Evolutionary conservation across 2,888 invertebrate genomes (phyloP), one percentile per base, ranked within the genome.

Genomic region (Ennomos erosarius): DNA sequence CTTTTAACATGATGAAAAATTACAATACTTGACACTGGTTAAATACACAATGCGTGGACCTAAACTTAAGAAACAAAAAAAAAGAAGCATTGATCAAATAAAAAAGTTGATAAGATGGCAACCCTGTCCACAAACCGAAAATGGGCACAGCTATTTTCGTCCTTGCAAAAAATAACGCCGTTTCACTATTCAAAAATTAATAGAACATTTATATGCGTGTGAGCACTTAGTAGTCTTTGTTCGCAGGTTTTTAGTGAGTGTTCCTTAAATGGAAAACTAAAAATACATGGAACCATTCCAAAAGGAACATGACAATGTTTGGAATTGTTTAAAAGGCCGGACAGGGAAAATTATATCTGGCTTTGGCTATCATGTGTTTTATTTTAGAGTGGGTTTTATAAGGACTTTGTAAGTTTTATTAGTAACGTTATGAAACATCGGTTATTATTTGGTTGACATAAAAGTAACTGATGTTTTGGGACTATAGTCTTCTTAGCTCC

Each of bases 151-250:
- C 37, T 44, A 45, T 52, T 53, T 16, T 16, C 11, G 11, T 12
- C 39, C 39, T 6, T n/a, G 10, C 12, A 49, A 55, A 38, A 55
- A 44, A 12, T 11, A 43, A 46, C 13, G 36, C 55, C 9, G 38
- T 59, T 39, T 55, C 9, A 40, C 57, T 52, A 51, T 62, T 59
- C 36, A 48, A 62, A 26, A 57, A 61, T 61, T 61, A 63, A 63
- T 57, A 47, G 38, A n/a, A 9, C 50, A 59, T 59, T 51, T 55
- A 39, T 60, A 55, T 60, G 55, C 55, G 59, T 60, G 59, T 55
- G 59, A 59, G 34, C 51, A 47, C 16, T 39, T 43, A n/a, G 51
- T 47, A 5, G 42, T 55, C 55, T 55, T 55, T 55, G 51, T 60
- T 60, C 59, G 26, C 55, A 60, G 42, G 50, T 51, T 60, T 55